Percentiles rank a stretch among this genome's conserved stretches.
phyloP scores from a whole-genome alignment of 2,888 invertebrate species.

The Melolontha melolontha region DNA sequence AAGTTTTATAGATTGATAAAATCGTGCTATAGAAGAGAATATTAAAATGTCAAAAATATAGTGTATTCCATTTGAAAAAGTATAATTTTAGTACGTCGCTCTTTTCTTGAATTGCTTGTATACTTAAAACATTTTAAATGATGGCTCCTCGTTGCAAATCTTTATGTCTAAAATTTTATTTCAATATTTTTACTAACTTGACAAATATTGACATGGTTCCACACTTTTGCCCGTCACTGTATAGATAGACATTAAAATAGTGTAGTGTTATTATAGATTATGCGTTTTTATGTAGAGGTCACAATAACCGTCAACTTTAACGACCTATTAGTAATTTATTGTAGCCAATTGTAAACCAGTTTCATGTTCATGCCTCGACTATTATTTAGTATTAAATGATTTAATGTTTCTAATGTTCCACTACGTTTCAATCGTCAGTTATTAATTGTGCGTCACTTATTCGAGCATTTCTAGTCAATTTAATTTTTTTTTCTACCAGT shows the following conservation, averaged over 20 bases:
- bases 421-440: constrained; percentile 39
- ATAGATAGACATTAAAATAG: constrained; percentile 8
- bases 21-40: no score
- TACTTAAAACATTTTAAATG: no score
- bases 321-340: constrained; percentile 48
- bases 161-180: no score
- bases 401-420: constrained; percentile 38
- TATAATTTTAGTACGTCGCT: no score
- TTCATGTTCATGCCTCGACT: constrained; percentile 39
- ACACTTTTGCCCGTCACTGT: no score
- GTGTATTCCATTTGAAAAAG: no score
- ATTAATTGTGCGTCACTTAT: constrained; percentile 36
- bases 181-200: no score
- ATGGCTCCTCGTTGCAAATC: no score
- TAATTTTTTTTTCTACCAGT: constrained; percentile 1
- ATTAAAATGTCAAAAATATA: no score
- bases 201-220: no score
- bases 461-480: constrained; percentile 29
- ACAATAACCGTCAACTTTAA: constrained; percentile 44
- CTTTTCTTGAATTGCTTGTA: no score
- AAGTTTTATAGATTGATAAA: no score
- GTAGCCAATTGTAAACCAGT: constrained; percentile 48
- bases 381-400: constrained; percentile 40
- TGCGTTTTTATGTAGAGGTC: constrained; percentile 25
- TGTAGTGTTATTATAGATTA: constrained; percentile 28